Evolutionary conservation across 2,113 vertebrate genomes (phyloP).

Genomic region (Osmerus mordax): DNA sequence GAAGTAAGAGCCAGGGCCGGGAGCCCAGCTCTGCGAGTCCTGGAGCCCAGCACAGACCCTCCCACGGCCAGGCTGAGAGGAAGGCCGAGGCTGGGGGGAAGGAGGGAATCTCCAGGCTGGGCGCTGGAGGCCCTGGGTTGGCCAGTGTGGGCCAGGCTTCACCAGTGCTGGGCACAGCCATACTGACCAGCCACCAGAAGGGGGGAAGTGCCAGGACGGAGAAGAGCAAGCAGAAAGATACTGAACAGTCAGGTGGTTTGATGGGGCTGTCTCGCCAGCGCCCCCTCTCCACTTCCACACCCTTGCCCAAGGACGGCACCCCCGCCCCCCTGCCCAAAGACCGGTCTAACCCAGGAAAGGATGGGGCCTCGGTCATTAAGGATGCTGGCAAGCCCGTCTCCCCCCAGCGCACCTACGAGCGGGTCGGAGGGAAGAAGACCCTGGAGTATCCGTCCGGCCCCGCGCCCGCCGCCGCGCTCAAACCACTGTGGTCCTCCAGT

Average conservation of each 20-base stretch:
- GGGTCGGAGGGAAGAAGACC: slow-evolving; percentile 62
- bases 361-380: slow-evolving; percentile 70
- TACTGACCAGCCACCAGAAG: slow-evolving; percentile 68
- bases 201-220: slow-evolving; percentile 70
- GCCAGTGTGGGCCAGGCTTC: slow-evolving; percentile 56
- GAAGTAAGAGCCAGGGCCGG: slow-evolving; percentile 48
- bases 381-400: slow-evolving; percentile 68
- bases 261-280: slow-evolving; percentile 60
- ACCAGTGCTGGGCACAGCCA: slow-evolving; percentile 65
- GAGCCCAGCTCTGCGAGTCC: slow-evolving; percentile 22
- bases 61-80: slow-evolving; percentile 61
- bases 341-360: slow-evolving; percentile 52
- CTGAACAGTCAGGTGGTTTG: slow-evolving; percentile 65
- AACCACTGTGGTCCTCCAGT: slow-evolving; percentile 63
- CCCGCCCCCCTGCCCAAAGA: slow-evolving; percentile 66
- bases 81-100: slow-evolving; percentile 61
- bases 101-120: slow-evolving; percentile 43
- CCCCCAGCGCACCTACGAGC: slow-evolving; percentile 58
- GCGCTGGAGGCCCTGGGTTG: slow-evolving; percentile 42
- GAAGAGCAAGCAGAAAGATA: slow-evolving; percentile 76
- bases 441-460: slow-evolving; percentile 60
- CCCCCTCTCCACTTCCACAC: slow-evolving; percentile 31
- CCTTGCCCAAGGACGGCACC: slow-evolving; percentile 65
- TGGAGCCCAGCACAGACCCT: slow-evolving; percentile 22
- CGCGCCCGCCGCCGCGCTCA: slow-evolving; percentile 52